Evolutionary conservation across 1,140 invertebrate genomes (phyloP).

Genomic region (Hycleus cichorii): DNA sequence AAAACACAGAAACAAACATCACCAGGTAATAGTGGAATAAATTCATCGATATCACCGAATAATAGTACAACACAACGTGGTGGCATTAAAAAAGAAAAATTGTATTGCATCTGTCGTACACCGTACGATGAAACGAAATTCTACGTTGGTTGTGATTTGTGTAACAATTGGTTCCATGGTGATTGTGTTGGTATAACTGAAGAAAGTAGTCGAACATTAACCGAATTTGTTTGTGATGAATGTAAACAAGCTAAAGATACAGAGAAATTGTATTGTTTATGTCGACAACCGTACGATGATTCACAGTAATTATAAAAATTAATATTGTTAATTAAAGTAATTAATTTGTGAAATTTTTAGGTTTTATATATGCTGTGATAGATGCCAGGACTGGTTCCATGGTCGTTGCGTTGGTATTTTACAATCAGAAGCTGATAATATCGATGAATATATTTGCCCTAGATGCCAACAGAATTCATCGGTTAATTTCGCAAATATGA

Average conservation of each 20-base stretch:
- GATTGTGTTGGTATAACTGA: constrained; percentile 93
- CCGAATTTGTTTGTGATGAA: constrained; percentile 83
- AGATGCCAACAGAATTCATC: constrained; percentile 85
- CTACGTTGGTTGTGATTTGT: constrained; percentile 95
- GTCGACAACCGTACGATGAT: constrained; percentile 94
- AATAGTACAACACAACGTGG: neutral
- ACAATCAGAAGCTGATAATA: constrained; percentile 87
- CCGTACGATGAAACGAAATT: constrained; percentile 95
- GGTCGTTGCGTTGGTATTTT: constrained; percentile 94
- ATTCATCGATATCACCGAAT: neutral
- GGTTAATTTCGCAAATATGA: constrained; percentile 85
- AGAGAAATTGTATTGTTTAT: constrained; percentile 92
- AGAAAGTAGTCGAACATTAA: constrained; percentile 82
- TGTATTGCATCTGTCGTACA: constrained; percentile 89
- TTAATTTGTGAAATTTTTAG: constrained; percentile 42
- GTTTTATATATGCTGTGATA: constrained; percentile 96
- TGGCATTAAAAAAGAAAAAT: constrained; percentile 63
- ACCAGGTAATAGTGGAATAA: neutral
- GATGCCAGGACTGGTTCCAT: constrained; percentile 99
- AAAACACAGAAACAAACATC: neutral
- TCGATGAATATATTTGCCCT: constrained; percentile 94
- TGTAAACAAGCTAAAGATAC: constrained; percentile 79
- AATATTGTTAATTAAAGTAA: constrained; percentile 4
- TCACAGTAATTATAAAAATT: constrained; percentile 68
- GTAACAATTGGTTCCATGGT: constrained; percentile 98